These are phyloP conservation scores for Picathartes gymnocephalus DNA, from an alignment of 2,113 vertebrate species.

Conservation along the genomic window DNA sequence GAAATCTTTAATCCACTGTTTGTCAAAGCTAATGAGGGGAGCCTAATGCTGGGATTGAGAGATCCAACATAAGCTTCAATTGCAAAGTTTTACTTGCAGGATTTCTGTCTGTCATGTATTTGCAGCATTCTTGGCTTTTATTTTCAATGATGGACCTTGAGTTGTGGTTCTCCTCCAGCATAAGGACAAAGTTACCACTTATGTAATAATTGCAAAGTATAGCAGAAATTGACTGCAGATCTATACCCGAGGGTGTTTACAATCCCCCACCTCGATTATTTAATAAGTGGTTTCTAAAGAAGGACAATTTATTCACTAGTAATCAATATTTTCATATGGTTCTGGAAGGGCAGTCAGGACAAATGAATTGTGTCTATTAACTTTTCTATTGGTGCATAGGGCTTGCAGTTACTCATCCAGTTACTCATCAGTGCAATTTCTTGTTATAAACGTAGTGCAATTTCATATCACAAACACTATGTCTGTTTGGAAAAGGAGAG, in stretches of 20 bases:
- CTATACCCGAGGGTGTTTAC: background rate
- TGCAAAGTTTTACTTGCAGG: background rate
- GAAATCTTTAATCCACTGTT: background rate
- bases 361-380: background rate
- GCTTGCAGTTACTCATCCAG: background rate
- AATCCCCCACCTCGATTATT: background rate
- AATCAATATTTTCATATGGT: background rate
- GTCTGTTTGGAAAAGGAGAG: background rate
- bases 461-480: background rate
- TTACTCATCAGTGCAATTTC: background rate
- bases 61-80: background rate
- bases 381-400: background rate
- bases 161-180: background rate
- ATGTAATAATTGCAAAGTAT: background rate
- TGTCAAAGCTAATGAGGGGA: background rate
- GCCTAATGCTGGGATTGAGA: background rate
- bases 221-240: background rate
- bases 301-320: background rate
- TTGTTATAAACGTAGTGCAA: background rate
- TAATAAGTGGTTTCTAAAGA: background rate
- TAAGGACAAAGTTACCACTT: background rate
- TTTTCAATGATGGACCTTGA: background rate
- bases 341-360: background rate
- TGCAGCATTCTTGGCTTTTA: background rate
- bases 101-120: background rate